Percentiles rank a stretch among this genome's conserved stretches.
These are phyloP conservation scores for Neotragus pygmaeus DNA, from an alignment of 2,113 vertebrate genomes.

Conservation along the genomic window DNA sequence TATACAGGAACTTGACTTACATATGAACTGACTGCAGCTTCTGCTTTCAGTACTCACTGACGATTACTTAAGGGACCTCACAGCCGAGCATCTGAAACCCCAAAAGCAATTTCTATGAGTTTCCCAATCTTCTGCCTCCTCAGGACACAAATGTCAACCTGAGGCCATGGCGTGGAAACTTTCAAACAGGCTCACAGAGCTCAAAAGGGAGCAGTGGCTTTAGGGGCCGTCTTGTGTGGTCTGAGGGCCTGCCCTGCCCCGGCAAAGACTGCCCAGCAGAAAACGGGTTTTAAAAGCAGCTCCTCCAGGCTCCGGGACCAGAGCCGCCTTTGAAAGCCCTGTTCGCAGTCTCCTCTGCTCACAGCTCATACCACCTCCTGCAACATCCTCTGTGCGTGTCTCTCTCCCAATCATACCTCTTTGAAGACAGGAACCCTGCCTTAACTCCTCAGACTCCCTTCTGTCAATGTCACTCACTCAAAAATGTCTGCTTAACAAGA, in stretches of 20 bases:
- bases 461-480: background rate
- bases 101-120: background rate
- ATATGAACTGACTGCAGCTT: background rate
- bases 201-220: background rate
- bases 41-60: background rate
- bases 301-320: background rate
- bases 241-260: background rate
- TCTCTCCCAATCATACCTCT: background rate
- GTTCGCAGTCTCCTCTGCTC: background rate
- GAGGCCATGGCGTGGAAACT: background rate
- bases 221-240: background rate
- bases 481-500: background rate
- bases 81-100: background rate
- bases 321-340: background rate
- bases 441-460: background rate
- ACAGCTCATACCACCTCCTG: background rate
- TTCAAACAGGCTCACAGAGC: background rate
- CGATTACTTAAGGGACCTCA: background rate
- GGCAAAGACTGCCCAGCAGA: background rate
- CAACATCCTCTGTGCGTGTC: rapidly evolving
- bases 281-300: background rate
- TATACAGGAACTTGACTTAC: background rate
- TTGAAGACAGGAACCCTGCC: background rate
- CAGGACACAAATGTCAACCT: background rate
- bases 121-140: background rate